These are phyloP conservation scores for Semaprochilodus insignis DNA, from an alignment of 2,797 vertebrate genomes.

Conservation along the genomic window DNA sequence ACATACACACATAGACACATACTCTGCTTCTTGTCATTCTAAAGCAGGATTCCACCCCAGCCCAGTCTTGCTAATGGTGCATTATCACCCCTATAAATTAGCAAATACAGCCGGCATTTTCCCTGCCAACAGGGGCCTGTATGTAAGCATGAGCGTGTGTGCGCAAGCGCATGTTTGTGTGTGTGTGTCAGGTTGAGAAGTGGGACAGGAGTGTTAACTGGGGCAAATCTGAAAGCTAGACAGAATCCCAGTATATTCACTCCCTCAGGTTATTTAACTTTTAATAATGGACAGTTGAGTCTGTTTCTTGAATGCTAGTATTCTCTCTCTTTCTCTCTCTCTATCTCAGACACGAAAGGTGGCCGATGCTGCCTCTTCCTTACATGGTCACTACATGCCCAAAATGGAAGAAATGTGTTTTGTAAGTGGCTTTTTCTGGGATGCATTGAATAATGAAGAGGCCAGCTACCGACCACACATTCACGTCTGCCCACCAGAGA, in stretches of 20 bases:
- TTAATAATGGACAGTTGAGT: slow-evolving; percentile 72
- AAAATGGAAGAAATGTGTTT: slow-evolving; percentile 97
- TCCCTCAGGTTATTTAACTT: slow-evolving; percentile 78
- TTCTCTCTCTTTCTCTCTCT: slow-evolving; percentile 30
- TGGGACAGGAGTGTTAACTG: slow-evolving; percentile 69
- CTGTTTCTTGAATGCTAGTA: slow-evolving; percentile 36
- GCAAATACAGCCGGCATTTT: slow-evolving; percentile 6
- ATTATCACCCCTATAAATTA: slow-evolving; percentile 30
- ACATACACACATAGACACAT: slow-evolving; percentile 20
- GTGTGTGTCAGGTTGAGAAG: slow-evolving; percentile 73
- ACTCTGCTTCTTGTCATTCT: slow-evolving; percentile 38
- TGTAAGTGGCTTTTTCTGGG: slow-evolving; percentile 85
- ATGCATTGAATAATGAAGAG: slow-evolving; percentile 95
- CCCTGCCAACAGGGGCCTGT: not conserved
- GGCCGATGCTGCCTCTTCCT: slow-evolving; percentile 71
- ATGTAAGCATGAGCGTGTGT: not conserved
- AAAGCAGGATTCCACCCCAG: not conserved
- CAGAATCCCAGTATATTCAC: slow-evolving; percentile 66
- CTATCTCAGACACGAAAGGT: slow-evolving; percentile 61
- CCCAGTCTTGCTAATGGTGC: slow-evolving; percentile 20
- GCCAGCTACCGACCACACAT: slow-evolving; percentile 64
- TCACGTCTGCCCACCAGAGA: slow-evolving; percentile 40
- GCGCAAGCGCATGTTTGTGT: slow-evolving; percentile 63
- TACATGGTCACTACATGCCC: slow-evolving; percentile 84
- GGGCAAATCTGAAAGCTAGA: slow-evolving; percentile 70